These are phyloP conservation scores for Kryptolebias marmoratus DNA, from an alignment of 2,113 vertebrate genomes.

Conservation along the genomic window DNA sequence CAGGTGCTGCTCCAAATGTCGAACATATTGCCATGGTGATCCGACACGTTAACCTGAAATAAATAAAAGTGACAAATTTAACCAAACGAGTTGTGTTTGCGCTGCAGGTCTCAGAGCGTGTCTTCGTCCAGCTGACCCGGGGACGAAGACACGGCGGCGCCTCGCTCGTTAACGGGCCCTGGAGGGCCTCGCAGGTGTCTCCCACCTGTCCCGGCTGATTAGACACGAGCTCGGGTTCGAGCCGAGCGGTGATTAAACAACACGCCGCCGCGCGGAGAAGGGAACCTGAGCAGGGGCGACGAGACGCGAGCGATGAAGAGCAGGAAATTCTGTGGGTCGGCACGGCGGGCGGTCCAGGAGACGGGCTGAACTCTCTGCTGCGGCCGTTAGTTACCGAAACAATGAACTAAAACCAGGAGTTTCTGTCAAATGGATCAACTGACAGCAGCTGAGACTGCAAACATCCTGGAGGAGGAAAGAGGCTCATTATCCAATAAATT, in stretches of 20 bases:
- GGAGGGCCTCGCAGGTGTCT: not conserved
- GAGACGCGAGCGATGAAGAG: too few relatives aligned
- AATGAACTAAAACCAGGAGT: not conserved
- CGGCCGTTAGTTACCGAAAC: not conserved
- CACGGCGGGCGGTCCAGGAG: slow-evolving; percentile 11
- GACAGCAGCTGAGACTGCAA: too few relatives aligned
- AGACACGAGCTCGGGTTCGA: slow-evolving; percentile 15
- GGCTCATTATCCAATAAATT: too few relatives aligned
- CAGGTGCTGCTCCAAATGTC: slow-evolving; percentile 12
- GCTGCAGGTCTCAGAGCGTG: not conserved
- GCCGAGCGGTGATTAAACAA: slow-evolving; percentile 16
- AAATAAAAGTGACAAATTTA: not conserved
- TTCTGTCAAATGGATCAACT: not conserved
- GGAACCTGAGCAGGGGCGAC: too few relatives aligned
- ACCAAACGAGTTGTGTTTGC: not conserved
- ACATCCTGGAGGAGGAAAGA: too few relatives aligned
- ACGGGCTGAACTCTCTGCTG: not conserved
- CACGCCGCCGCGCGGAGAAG: slow-evolving; percentile 14
- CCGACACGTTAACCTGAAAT: not conserved
- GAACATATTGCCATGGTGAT: slow-evolving; percentile 15
- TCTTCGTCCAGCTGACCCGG: not conserved
- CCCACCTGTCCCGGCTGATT: slow-evolving; percentile 12
- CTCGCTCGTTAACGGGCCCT: slow-evolving; percentile 7
- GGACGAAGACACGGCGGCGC: slow-evolving; percentile 5
- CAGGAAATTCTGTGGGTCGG: slow-evolving; percentile 11